These are phyloP conservation scores for Julus scanicus DNA, from an alignment of 2,888 invertebrate genomes.

Conservation along the genomic window DNA sequence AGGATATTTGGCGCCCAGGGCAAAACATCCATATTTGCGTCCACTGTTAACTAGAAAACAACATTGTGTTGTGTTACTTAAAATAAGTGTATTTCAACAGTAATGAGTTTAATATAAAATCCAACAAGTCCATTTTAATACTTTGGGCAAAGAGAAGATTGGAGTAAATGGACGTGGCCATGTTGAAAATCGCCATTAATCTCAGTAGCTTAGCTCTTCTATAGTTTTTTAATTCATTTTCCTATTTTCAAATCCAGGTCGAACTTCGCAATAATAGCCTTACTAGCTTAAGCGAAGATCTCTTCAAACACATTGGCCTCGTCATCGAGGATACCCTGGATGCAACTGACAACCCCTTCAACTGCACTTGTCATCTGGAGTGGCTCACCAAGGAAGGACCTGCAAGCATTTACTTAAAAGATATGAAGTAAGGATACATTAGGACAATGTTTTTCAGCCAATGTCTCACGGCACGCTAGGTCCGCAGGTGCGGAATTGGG, in stretches of 20 bases:
- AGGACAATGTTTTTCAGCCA: neutral
- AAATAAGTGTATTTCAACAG: too few relatives aligned
- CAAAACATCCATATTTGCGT: too few relatives aligned
- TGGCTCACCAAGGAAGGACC: constrained; percentile 45
- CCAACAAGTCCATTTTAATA: too few relatives aligned
- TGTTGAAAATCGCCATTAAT: too few relatives aligned
- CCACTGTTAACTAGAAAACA: too few relatives aligned
- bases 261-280: constrained; percentile 53
- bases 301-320: constrained; percentile 50
- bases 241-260: constrained; percentile 41
- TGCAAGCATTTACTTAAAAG: neutral
- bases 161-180: too few relatives aligned
- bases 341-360: constrained; percentile 50
- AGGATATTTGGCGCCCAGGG: too few relatives aligned
- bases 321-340: constrained; percentile 41
- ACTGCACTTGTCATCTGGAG: constrained; percentile 52
- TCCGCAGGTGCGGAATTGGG: too few relatives aligned
- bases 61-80: too few relatives aligned
- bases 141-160: too few relatives aligned
- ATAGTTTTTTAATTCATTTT: constrained; percentile 19
- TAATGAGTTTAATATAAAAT: too few relatives aligned
- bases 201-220: neutral
- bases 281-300: neutral
- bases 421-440: constrained; percentile 21
- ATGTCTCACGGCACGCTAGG: too few relatives aligned